Percentiles rank a stretch among this genome's conserved stretches.
Conservation (phyloP, 2,888 invertebrate genomes). For the Drosophila pseudotalamancana region DNA sequence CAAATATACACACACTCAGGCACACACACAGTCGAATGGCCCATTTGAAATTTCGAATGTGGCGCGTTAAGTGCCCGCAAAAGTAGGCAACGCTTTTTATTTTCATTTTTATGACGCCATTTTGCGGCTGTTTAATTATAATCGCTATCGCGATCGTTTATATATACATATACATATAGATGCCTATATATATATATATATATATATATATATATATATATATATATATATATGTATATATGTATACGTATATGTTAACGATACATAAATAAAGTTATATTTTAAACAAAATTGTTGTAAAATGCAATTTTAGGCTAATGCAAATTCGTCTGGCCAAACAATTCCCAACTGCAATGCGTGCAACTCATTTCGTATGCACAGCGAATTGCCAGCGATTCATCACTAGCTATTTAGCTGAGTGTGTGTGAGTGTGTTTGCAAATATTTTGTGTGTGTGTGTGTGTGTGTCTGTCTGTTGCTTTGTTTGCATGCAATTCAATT, state of each 20-base stretch:
- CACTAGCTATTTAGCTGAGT: slow-evolving; percentile 5
- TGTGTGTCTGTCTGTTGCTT: neutral
- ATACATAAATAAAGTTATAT: slow-evolving; percentile 10
- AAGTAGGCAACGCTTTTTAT: slow-evolving; percentile 56
- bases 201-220: neutral
- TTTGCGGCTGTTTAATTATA: slow-evolving; percentile 51
- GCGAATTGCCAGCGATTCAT: slow-evolving; percentile 47
- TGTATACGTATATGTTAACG: neutral
- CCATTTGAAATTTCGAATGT: slow-evolving; percentile 49
- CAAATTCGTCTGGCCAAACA: slow-evolving; percentile 8
- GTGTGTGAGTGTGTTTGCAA: neutral
- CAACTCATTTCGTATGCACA: slow-evolving; percentile 13
- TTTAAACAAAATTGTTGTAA: slow-evolving; percentile 5
- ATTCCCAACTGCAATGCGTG: slow-evolving; percentile 14
- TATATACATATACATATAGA: neutral
- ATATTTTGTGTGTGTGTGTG: neutral
- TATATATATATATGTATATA: slow-evolving; percentile 8
- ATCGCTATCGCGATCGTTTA: slow-evolving; percentile 26
- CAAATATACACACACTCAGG: neutral
- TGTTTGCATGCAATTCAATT: slow-evolving; percentile 43
- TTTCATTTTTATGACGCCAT: slow-evolving; percentile 34
- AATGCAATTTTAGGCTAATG: slow-evolving; percentile 26
- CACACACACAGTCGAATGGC: slow-evolving; percentile 2
- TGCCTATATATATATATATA: neutral
- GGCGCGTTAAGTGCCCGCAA: slow-evolving; percentile 55